phyloP scores from a whole-genome alignment of 1,140 invertebrate species.

The Danaus plexippus region DNA sequence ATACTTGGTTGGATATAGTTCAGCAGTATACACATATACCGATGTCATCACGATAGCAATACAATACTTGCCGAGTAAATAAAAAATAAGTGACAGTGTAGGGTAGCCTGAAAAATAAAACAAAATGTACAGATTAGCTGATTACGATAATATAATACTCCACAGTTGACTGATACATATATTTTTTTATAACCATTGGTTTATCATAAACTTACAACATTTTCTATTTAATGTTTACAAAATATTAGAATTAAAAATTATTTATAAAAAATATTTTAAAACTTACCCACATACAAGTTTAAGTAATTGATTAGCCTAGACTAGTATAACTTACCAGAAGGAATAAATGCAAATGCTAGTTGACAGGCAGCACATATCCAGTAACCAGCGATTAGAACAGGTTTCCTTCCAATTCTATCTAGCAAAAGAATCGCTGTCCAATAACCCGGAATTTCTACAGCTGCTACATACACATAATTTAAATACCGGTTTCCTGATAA shows the following conservation, averaged over 20 bases:
- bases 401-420: conserved; percentile 47
- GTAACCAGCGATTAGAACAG: conserved; percentile 50
- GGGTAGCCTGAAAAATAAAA: conserved; percentile 15
- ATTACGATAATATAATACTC: too few relatives aligned
- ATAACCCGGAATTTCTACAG: conserved; percentile 82
- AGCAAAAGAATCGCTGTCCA: conserved; percentile 63
- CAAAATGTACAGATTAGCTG: too few relatives aligned
- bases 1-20: conserved; percentile 79
- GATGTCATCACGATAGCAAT: conserved; percentile 78
- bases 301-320: too few relatives aligned
- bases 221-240: too few relatives aligned
- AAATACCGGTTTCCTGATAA: conserved; percentile 79
- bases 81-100: conserved; percentile 64
- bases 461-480: conserved; percentile 79
- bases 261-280: conserved; percentile 5
- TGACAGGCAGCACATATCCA: conserved; percentile 54
- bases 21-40: conserved; percentile 79
- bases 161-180: too few relatives aligned
- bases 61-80: conserved; percentile 81
- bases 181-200: too few relatives aligned
- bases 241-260: too few relatives aligned
- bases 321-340: too few relatives aligned
- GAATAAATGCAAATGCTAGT: conserved; percentile 47
- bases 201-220: too few relatives aligned
- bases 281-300: conserved; percentile 28